Conservation (phyloP, 2,888 invertebrate genomes). For the Choristoneura rosaceana region DNA sequence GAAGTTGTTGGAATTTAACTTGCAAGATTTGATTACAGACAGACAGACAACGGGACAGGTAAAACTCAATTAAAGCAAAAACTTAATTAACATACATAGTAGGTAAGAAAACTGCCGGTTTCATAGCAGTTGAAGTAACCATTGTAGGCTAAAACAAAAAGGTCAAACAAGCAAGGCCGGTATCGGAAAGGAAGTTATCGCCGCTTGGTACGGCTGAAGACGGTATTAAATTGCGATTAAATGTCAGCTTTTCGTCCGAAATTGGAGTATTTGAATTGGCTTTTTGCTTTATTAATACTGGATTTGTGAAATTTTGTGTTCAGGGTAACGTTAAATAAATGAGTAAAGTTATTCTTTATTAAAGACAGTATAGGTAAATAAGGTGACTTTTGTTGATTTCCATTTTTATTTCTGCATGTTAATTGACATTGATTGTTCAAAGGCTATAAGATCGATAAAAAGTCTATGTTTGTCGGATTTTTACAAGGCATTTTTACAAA, state of each 20-base stretch:
- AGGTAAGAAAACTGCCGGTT: neutral
- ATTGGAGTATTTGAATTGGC: slow-evolving; percentile 64
- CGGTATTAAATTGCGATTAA: slow-evolving; percentile 71
- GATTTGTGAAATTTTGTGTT: neutral
- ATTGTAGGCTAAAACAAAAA: slow-evolving; percentile 66
- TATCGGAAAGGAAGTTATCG: slow-evolving; percentile 70
- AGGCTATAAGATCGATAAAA: no score
- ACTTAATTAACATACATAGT: neutral
- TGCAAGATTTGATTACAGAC: no score
- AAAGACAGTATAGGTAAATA: neutral
- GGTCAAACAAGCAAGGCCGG: slow-evolving; percentile 79
- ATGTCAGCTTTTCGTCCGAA: slow-evolving; percentile 65
- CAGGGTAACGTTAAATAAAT: neutral
- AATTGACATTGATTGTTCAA: no score
- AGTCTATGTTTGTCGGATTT: no score
- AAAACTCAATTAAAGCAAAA: no score
- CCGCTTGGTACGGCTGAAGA: slow-evolving; percentile 73
- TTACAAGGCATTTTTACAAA: no score
- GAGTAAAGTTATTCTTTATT: neutral
- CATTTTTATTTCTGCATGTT: no score
- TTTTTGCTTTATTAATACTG: slow-evolving; percentile 43
- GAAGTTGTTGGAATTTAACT: no score
- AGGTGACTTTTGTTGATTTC: neutral
- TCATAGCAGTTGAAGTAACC: slow-evolving; percentile 23
- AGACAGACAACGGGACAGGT: no score